A percentile compares a stretch with the other conserved stretches of the same genome.
phyloP scores from a whole-genome alignment of 2,797 vertebrate genomes.

The Parauchenoglanis punctatus region DNA sequence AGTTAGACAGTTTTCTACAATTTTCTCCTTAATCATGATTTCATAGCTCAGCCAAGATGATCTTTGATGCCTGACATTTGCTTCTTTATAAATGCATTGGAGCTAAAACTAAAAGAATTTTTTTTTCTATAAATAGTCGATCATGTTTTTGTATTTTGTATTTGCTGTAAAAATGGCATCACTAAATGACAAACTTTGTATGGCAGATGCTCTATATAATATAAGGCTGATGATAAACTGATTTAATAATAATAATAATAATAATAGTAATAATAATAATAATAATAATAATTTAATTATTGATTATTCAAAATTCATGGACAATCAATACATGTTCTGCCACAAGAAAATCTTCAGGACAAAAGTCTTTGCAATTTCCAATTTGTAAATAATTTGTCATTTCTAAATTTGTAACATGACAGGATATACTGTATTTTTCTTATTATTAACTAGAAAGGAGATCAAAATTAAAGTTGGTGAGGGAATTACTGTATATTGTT shows the following conservation, averaged over 20 bases:
- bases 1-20: neutral
- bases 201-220: neutral
- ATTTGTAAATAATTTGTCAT: too few relatives aligned
- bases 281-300: neutral
- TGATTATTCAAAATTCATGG: neutral
- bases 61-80: neutral
- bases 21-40: neutral
- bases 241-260: neutral
- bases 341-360: too few relatives aligned
- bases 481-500: neutral
- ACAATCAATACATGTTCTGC: too few relatives aligned
- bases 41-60: neutral
- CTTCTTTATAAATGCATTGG: neutral
- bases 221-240: neutral
- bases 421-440: too few relatives aligned
- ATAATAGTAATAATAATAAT: too few relatives aligned
- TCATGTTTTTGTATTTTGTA: neutral
- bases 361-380: too few relatives aligned
- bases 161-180: neutral
- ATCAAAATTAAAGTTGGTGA: too few relatives aligned
- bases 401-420: too few relatives aligned
- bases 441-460: too few relatives aligned
- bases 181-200: neutral
- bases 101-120: neutral
- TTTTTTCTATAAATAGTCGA: neutral